phyloP scores from a whole-genome alignment of 2,797 vertebrate species.

The Pristis pectinata region DNA sequence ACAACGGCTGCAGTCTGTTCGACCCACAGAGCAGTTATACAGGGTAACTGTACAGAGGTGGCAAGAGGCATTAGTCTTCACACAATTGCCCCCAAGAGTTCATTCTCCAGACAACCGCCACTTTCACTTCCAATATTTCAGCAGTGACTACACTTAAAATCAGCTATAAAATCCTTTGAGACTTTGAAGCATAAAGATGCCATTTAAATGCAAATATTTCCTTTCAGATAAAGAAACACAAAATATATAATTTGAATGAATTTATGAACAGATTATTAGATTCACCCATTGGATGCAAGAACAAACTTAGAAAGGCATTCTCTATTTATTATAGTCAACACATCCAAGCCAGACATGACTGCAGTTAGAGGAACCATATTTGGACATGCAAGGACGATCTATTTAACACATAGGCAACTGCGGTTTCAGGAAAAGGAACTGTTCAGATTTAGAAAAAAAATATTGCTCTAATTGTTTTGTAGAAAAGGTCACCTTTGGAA shows the following conservation, averaged over 20 bases:
- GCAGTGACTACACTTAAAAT: neutral
- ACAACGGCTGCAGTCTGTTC: conserved; percentile 86
- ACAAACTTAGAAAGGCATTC: neutral
- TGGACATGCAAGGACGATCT: no score
- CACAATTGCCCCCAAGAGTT: neutral
- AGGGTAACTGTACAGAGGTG: conserved; percentile 69
- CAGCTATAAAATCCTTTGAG: neutral
- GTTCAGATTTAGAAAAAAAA: neutral
- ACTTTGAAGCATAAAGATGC: neutral
- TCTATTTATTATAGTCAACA: neutral
- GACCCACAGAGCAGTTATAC: conserved; percentile 89
- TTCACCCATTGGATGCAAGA: neutral
- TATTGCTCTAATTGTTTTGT: neutral
- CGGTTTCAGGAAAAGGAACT: neutral
- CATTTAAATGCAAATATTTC: neutral
- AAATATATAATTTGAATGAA: neutral
- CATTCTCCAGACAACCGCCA: neutral
- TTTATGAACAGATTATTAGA: neutral
- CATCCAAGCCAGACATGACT: neutral
- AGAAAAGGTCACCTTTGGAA: neutral
- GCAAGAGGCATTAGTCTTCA: neutral
- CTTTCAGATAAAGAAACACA: neutral
- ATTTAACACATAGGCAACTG: neutral
- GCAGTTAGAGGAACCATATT: neutral
- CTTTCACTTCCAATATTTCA: neutral